phyloP scores from a whole-genome alignment of 2,888 invertebrate species.

The Ctenicera cuprea region DNA sequence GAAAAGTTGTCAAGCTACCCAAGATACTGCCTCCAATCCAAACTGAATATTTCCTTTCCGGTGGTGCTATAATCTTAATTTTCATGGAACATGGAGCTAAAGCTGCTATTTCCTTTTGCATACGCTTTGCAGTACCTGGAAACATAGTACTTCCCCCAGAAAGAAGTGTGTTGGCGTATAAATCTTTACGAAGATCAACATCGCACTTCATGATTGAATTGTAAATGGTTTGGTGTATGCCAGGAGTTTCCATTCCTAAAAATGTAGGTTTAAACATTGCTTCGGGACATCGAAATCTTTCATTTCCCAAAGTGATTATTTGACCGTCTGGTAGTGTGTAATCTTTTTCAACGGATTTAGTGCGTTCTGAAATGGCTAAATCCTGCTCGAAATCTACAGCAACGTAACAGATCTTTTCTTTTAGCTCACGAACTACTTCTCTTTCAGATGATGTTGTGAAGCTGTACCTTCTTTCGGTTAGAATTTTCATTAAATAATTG shows the following conservation, averaged over 20 bases:
- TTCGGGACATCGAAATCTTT: conserved; percentile 91
- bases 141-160: conserved; percentile 75
- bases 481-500: conserved; percentile 70
- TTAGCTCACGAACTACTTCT: conserved; percentile 72
- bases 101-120: conserved; percentile 93
- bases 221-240: conserved; percentile 80
- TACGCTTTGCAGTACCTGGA: conserved; percentile 85
- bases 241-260: conserved; percentile 82
- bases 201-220: conserved; percentile 85
- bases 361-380: conserved; percentile 77
- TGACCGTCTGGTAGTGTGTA: conserved; percentile 71
- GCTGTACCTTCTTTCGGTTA: conserved; percentile 70
- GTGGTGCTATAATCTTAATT: conserved; percentile 96
- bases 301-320: conserved; percentile 83
- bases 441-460: conserved; percentile 71
- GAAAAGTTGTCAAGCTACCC: conserved; percentile 92
- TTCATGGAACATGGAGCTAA: conserved; percentile 94
- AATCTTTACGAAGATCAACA: conserved; percentile 81
- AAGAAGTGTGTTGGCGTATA: conserved; percentile 82
- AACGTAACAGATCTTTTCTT: conserved; percentile 85
- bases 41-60: conserved; percentile 93
- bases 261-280: conserved; percentile 92
- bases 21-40: conserved; percentile 94
- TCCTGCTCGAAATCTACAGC: conserved; percentile 78
- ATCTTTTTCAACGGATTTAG: conserved; percentile 81